Evolutionary conservation across 2,113 vertebrate species (phyloP).

Genomic region (Spilogale gracilis): DNA sequence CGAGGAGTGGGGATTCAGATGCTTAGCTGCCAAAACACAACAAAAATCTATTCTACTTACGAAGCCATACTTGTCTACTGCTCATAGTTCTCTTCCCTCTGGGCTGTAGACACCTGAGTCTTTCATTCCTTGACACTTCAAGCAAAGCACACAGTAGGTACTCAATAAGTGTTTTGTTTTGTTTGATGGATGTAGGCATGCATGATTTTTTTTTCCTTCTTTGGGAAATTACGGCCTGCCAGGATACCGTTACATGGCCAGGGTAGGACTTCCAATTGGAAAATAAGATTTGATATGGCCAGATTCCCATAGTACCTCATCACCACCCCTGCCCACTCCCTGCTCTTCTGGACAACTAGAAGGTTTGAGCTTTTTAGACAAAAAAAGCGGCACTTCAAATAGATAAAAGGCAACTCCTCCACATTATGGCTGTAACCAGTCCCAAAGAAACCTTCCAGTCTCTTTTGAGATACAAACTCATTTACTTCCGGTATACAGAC

Average conservation of each 20-base stretch:
- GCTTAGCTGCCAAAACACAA: neutral
- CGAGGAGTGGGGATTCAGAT: neutral
- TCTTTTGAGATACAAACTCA: neutral
- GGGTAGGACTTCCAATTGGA: neutral
- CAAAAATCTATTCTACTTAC: neutral
- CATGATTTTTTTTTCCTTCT: neutral
- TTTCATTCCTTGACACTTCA: neutral
- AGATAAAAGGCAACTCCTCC: neutral
- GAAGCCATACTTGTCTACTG: neutral
- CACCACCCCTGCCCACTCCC: neutral
- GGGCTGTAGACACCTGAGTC: neutral
- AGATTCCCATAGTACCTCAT: neutral
- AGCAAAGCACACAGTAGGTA: neutral
- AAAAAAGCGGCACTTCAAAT: neutral
- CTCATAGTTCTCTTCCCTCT: neutral
- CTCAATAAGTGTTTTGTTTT: neutral
- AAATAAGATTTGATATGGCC: neutral
- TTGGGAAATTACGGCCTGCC: neutral
- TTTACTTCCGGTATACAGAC: neutral
- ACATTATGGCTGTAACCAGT: neutral
- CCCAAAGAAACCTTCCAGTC: neutral
- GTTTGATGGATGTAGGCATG: neutral
- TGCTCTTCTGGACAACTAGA: neutral
- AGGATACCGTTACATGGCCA: neutral
- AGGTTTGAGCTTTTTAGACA: neutral